Conservation (phyloP, 2,797 vertebrate species). For the Sebastes hubbsi region DNA sequence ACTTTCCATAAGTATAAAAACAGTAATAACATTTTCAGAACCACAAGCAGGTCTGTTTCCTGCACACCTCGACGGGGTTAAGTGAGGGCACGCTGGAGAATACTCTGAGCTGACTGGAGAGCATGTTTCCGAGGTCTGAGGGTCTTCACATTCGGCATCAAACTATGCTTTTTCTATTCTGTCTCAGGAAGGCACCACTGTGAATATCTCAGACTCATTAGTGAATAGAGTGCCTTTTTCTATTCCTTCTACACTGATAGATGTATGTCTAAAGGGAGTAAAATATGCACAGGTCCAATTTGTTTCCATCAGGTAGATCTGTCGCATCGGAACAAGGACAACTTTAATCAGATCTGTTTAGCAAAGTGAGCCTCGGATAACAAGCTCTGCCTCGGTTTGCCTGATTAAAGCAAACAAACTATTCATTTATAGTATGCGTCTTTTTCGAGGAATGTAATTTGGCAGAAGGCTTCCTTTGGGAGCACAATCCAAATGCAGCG, state of each 20-base stretch:
- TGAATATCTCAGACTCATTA: slow-evolving; percentile 55
- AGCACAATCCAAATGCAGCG: slow-evolving; percentile 36
- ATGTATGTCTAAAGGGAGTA: slow-evolving; percentile 7
- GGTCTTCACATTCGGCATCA: slow-evolving; percentile 8
- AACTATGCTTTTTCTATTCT: slow-evolving; percentile 30
- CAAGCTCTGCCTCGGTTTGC: neutral
- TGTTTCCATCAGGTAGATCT: slow-evolving; percentile 25
- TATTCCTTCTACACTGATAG: slow-evolving; percentile 12
- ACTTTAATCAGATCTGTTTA: slow-evolving; percentile 46
- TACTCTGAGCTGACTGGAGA: slow-evolving; percentile 20
- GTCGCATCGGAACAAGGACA: neutral
- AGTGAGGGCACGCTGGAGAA: slow-evolving; percentile 6
- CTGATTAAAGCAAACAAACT: slow-evolving; percentile 58
- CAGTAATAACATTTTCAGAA: neutral
- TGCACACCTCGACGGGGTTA: neutral
- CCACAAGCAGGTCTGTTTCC: neutral
- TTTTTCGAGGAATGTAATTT: slow-evolving; percentile 44
- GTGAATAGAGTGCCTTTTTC: slow-evolving; percentile 18
- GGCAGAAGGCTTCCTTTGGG: slow-evolving; percentile 48
- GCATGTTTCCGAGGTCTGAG: slow-evolving; percentile 4
- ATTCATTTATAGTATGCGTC: slow-evolving; percentile 27
- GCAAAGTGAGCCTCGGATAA: slow-evolving; percentile 33
- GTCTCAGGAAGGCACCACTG: slow-evolving; percentile 11
- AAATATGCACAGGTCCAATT: slow-evolving; percentile 23
- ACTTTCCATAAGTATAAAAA: neutral